Percentiles rank a stretch among this genome's conserved stretches.
phyloP scores from a whole-genome alignment of 2,888 invertebrate species.

The Meloe dianella region DNA sequence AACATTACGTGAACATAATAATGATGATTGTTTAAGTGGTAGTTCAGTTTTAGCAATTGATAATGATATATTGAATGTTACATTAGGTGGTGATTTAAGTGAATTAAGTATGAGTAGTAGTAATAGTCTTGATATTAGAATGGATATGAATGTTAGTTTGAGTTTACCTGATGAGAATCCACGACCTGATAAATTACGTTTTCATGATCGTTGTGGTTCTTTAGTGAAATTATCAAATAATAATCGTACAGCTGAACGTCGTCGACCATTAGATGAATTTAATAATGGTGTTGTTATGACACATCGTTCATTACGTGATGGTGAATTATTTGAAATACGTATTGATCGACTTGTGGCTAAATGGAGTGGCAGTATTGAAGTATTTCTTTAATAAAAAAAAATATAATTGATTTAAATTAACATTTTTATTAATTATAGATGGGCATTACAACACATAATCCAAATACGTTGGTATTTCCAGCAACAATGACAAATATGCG shows the following conservation, averaged over 20 bases:
- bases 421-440: conserved; percentile 66
- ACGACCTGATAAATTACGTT: conserved; percentile 71
- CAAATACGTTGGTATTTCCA: conserved; percentile 86
- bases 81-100: conserved; percentile 57
- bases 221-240: conserved; percentile 85
- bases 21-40: conserved; percentile 59
- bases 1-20: conserved; percentile 57
- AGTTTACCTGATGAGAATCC: conserved; percentile 54
- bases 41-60: conserved; percentile 59
- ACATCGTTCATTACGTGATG: conserved; percentile 82
- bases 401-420: too few species aligned
- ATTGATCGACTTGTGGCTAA: conserved; percentile 93
- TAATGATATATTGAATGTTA: conserved; percentile 58
- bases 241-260: conserved; percentile 83
- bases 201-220: conserved; percentile 88
- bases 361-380: conserved; percentile 93
- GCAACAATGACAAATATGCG: conserved; percentile 98
- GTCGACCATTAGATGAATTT: conserved; percentile 89
- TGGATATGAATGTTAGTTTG: conserved; percentile 59
- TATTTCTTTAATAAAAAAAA: too few species aligned
- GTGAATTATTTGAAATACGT: conserved; percentile 93
- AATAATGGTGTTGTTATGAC: conserved; percentile 97
- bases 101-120: conserved; percentile 59
- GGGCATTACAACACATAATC: conserved; percentile 93
- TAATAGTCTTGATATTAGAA: conserved; percentile 58